A percentile compares a stretch with the other conserved stretches of the same genome.
Conservation (phyloP, 2,888 invertebrate species). For the Himalopsyche tibetana region DNA sequence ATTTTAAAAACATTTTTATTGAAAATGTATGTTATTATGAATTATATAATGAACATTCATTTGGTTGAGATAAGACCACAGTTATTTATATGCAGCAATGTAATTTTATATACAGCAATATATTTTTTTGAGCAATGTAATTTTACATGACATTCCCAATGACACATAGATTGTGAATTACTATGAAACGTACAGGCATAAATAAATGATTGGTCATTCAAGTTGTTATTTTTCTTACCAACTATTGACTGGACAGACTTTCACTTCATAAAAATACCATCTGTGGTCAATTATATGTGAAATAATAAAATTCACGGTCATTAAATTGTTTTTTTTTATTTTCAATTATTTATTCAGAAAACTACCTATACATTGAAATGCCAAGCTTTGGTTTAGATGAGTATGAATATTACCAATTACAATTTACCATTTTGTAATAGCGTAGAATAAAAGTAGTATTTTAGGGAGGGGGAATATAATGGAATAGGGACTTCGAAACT, state of each 20-base stretch:
- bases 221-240: neutral
- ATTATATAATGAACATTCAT: too few relatives aligned
- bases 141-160: too few relatives aligned
- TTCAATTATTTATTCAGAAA: neutral
- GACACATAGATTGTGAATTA: neutral
- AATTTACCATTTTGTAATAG: neutral
- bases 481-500: too few relatives aligned
- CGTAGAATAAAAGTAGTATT: neutral
- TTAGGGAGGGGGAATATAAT: neutral
- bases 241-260: neutral
- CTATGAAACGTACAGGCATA: neutral
- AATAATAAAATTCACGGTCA: slow-evolving; percentile 30
- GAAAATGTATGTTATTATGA: too few relatives aligned
- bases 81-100: too few relatives aligned
- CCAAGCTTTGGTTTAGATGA: neutral
- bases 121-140: too few relatives aligned
- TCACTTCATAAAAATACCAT: slow-evolving; percentile 20
- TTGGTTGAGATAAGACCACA: too few relatives aligned
- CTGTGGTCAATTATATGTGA: slow-evolving; percentile 26
- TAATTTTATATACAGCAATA: too few relatives aligned
- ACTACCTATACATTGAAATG: neutral
- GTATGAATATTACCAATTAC: neutral
- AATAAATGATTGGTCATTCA: slow-evolving; percentile 8
- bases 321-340: neutral
- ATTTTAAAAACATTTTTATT: too few relatives aligned